Base-by-base conservation (phyloP, 2,797 vertebrate species). In the Anas acuta region DNA sequence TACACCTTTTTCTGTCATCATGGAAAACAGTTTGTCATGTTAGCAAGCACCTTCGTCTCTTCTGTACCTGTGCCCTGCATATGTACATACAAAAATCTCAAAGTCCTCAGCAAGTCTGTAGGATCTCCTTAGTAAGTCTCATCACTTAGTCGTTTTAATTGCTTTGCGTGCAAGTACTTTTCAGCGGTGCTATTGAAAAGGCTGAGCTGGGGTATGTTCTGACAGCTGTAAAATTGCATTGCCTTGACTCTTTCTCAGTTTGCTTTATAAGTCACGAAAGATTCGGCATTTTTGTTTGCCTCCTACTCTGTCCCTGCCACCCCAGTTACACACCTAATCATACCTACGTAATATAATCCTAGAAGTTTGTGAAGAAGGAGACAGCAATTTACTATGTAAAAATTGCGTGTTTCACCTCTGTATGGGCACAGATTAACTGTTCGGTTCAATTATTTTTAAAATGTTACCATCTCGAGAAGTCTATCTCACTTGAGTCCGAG, bases 91-190 rank as follows among this genome's bases (percentile, higher is more conserved):
- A 64, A 41, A 61, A 45, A 32, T 26, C 26, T 39, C 28, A 17
- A 47, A 49, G 35, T 7, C 14, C 43, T 47, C 21, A 33, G 39
- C 18, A 33, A 30, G 23, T 69, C 17, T 22, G 17, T 33, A 43
- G 9, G 7, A 43, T 41, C 62, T 43, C 39, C 39, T 43, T 15
- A 64, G 21, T 32, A 32, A 43, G 19, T 14, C 83, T 91, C 3
- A 3, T 90, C 80, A 51, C 73, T 51, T 51, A 79, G 39, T 61
- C 78, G 87, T 84, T 61, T 89, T 86, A 66, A 86, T 82, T 92
- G 77, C 60, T 82, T 90, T 87, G 14, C 18, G 13, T 70, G 54
- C 57, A 61, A 61, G 72, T 83, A 69, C 77, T 92, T 95, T 87
- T 80, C 82, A 87, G 37, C 0, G 0, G 45, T 64, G 43, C 62